These are phyloP conservation scores for Thaumetopoea pityocampa DNA, from an alignment of 1,140 invertebrate genomes.

Conservation along the genomic window DNA sequence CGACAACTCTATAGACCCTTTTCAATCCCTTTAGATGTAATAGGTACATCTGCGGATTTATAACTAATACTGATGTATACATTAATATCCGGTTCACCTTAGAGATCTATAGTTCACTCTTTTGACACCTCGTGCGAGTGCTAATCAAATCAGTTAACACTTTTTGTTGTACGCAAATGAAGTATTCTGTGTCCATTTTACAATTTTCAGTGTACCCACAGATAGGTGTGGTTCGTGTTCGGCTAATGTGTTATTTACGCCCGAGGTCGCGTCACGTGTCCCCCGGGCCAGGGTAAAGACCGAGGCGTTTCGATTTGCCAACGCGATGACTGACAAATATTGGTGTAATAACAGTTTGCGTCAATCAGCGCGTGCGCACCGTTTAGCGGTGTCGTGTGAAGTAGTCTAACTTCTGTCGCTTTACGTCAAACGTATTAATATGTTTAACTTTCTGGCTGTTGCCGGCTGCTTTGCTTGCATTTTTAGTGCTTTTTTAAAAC, in stretches of 20 bases:
- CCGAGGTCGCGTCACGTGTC: slow-evolving; percentile 5
- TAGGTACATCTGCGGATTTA: too few species aligned
- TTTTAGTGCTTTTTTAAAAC: too few species aligned
- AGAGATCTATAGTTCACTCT: too few species aligned
- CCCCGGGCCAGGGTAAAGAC: slow-evolving; percentile 16
- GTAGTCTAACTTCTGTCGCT: slow-evolving; percentile 19
- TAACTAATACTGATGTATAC: too few species aligned
- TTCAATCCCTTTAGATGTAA: too few species aligned
- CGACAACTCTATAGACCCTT: too few species aligned
- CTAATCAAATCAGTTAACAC: too few species aligned
- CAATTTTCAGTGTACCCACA: too few species aligned
- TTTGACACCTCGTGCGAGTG: too few species aligned
- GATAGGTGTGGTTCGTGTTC: neutral
- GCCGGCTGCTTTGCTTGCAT: too few species aligned
- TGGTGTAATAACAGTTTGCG: slow-evolving; percentile 16
- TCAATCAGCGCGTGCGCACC: slow-evolving; percentile 17
- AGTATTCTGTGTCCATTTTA: neutral
- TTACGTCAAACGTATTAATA: slow-evolving; percentile 29
- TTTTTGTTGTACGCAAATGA: too few species aligned
- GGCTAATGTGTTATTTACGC: slow-evolving; percentile 9
- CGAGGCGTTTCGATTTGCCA: slow-evolving; percentile 16
- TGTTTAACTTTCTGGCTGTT: slow-evolving; percentile 15
- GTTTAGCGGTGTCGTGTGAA: slow-evolving; percentile 26
- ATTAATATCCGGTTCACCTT: too few species aligned
- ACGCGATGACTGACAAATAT: slow-evolving; percentile 12